Evolutionary conservation across 2,888 invertebrate species (phyloP).

Genomic region (Leucophenga maculata): DNA sequence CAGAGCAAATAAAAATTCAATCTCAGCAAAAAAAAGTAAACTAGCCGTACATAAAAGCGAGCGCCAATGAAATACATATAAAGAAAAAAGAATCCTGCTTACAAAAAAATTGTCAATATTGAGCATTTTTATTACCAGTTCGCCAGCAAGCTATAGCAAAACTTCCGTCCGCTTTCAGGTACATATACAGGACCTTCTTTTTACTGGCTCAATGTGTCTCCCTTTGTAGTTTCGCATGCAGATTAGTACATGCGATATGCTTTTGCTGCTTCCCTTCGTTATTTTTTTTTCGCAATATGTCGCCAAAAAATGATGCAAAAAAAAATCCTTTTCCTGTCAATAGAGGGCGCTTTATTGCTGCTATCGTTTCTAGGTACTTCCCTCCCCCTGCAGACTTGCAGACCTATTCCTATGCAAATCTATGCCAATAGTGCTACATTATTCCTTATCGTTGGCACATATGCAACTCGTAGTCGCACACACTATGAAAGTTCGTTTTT

Average conservation of each 20-base stretch:
- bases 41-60: neutral
- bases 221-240: slow-evolving; percentile 12
- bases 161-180: neutral
- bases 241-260: slow-evolving; percentile 19
- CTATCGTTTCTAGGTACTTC: slow-evolving; percentile 8
- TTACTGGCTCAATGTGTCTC: neutral
- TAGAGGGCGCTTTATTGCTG: too few relatives aligned
- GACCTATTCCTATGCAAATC: slow-evolving; percentile 58
- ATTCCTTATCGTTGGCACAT: slow-evolving; percentile 6
- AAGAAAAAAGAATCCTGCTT: neutral
- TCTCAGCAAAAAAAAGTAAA: neutral
- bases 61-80: neutral
- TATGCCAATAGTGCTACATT: slow-evolving; percentile 57
- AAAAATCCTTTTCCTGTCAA: slow-evolving; percentile 27
- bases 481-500: neutral
- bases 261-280: neutral
- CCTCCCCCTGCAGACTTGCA: neutral
- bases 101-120: slow-evolving; percentile 12
- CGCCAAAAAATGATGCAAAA: slow-evolving; percentile 43
- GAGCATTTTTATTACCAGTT: slow-evolving; percentile 15
- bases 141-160: neutral
- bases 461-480: neutral
- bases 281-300: slow-evolving; percentile 48
- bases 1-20: slow-evolving; percentile 12
- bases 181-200: neutral